Base-by-base conservation (phyloP, 2,113 vertebrate genomes). In the Tragelaphus buxtoni region DNA sequence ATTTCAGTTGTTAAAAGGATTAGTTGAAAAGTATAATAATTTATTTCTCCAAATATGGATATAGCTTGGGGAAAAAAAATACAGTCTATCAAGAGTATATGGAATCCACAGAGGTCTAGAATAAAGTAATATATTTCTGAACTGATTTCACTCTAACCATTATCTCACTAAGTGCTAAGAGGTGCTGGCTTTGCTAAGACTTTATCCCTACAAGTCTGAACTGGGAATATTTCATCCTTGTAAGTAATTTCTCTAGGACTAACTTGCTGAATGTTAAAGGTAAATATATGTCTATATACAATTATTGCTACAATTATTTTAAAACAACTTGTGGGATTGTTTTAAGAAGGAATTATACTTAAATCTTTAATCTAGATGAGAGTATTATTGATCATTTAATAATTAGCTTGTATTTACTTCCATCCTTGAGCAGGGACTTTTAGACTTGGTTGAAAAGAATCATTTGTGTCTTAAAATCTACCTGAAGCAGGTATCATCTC, bases 1-100 rank as follows among this genome's bases (percentile, higher is more conserved):
- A 61, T 92, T 82, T 95, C 91, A 45, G 49, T 80, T 95, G 65
- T 81, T 94, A 92, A 94, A 94, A 95, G 35, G 80, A 90, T 96
- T 95, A 92, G 5, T 69, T 85, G 28, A n/a, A 80, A 47, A 56
- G 60, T 39, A 51, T 47, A 86, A 90, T 92, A 32, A 95, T 65
- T 65, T 82, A 90, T 88, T 90, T 60, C 24, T 88, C 35, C 14
- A 88, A 92, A 94, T 74, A 60, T 35, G 16, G 63, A 88, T 61
- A 88, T 9, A 26, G n/a, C 28, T 92, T 96, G 30, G 49, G 32
- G 45, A 13, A 60, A 65, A 60, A 51, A 77, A 76, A 5, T 1
- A 20, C 45, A 58, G 32, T 65, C 53, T 89, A 14, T 65, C 58
- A 42, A 77, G 51, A 82, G 11, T 61, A 51, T 24, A 18, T 20